Base-by-base conservation (phyloP, 2,888 invertebrate species). In the Eristalinus aeneus region DNA sequence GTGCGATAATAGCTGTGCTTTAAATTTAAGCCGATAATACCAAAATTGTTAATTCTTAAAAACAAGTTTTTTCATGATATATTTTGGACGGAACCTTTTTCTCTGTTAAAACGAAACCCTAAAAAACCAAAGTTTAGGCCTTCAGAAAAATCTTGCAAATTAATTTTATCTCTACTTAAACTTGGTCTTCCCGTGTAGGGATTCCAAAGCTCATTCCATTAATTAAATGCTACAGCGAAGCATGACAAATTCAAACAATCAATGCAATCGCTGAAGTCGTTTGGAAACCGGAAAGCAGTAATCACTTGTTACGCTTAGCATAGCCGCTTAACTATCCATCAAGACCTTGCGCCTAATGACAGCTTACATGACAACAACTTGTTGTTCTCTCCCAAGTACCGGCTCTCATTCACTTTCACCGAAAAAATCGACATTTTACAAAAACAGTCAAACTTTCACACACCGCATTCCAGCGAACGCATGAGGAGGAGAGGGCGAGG, bases 221-320 rank as follows among this genome's bases (percentile, higher is more conserved):
- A 46, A 16, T 16, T n/a, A 46, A 46, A 16, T 16, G 16, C 46
- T 8, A 2, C 5, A 4, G 39, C 54, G 54, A 23, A 54, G 22
- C 22, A 56, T 23, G 56, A 56, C 10, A 56, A 9, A 23, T 8
- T 8, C 22, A 23, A 56, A 22, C 12, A 68, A 56, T 54, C 54
- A n/a, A 11, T 10, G 22, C 4, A 22, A 5, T 54, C 11, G 34
- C 22, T 39, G 12, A 1, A 32, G 20, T 27, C 5, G 56, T 54
- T 11, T 27, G 5, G 31, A 56, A 53, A 56, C 74, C 68, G 74
- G 79, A 80, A 80, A 3, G 56, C 74, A 56, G 74, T 67, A 67
- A 79, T 72, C 58, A 32, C 9, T 27, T 54, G n/a, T 67, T 72
- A 60, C 36, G n/a, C 39, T n/a, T 61, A 58, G 53, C 27, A 27